These are phyloP conservation scores for Malaclemys terrapin DNA, from an alignment of 2,113 vertebrate species.

Conservation along the genomic window DNA sequence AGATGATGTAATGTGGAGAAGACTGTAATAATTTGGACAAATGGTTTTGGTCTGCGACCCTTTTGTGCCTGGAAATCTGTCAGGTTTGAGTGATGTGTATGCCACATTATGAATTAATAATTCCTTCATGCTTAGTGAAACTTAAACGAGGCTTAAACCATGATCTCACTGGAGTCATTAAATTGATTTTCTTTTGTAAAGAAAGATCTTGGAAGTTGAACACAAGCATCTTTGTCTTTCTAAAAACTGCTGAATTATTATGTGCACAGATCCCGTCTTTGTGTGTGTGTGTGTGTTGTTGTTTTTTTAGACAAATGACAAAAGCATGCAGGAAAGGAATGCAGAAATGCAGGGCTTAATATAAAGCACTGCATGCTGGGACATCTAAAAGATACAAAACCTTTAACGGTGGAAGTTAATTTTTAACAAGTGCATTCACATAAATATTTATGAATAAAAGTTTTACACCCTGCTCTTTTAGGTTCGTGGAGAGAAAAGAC, in stretches of 20 bases:
- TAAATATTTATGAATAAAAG: constrained; percentile 75
- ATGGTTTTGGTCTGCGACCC: constrained; percentile 29
- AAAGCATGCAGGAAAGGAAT: constrained; percentile 76
- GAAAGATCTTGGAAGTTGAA: constrained; percentile 73
- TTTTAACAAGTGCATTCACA: constrained; percentile 74
- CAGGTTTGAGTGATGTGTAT: constrained; percentile 30
- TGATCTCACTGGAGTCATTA: constrained; percentile 74
- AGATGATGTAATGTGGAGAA: constrained; percentile 15
- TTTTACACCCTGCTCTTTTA: constrained; percentile 70
- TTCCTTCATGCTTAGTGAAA: constrained; percentile 76
- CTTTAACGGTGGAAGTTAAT: constrained; percentile 70
- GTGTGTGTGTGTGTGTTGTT: constrained; percentile 59
- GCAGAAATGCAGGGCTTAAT: constrained; percentile 73
- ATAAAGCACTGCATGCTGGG: constrained; percentile 72
- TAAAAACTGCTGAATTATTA: constrained; percentile 76
- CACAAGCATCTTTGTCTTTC: constrained; percentile 76
- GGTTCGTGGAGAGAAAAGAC: constrained; percentile 53
- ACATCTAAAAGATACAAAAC: constrained; percentile 73
- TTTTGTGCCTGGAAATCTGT: constrained; percentile 29
- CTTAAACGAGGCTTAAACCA: constrained; percentile 71
- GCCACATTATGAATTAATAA: constrained; percentile 65
- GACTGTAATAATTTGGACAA: constrained; percentile 19
- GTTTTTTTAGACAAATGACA: constrained; percentile 74
- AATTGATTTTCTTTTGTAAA: constrained; percentile 67
- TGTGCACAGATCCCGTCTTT: constrained; percentile 76